Evolutionary conservation across 2,113 vertebrate species (phyloP).

Genomic region (Leucoraja erinaceus): DNA sequence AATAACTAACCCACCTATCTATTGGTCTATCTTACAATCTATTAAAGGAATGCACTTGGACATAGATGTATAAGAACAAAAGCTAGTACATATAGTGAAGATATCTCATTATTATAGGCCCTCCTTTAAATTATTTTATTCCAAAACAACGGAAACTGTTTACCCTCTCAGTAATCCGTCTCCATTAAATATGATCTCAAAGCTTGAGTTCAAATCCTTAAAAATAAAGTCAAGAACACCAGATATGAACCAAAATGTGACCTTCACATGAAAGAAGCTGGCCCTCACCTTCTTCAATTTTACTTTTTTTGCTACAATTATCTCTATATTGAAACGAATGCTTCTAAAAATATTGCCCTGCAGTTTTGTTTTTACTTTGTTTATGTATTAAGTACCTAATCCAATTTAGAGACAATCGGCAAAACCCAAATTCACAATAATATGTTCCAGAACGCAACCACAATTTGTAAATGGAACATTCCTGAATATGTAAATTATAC

Average conservation of each 20-base stretch:
- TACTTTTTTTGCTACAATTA: background rate
- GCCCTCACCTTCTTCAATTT: background rate
- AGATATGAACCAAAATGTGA: background rate
- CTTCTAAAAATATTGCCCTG: background rate
- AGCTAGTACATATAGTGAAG: background rate
- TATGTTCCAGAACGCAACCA: background rate
- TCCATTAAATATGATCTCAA: background rate
- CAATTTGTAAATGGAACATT: slow-evolving; percentile 15
- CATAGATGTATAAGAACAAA: background rate
- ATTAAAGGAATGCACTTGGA: background rate
- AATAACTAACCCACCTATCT: background rate
- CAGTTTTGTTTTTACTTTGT: background rate
- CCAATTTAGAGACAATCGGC: background rate
- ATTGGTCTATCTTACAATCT: background rate
- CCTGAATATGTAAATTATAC: slow-evolving; percentile 1
- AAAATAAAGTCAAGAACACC: background rate
- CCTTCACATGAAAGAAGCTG: background rate
- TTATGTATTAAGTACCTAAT: background rate
- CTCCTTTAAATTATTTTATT: background rate
- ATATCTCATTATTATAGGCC: background rate
- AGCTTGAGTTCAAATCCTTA: background rate
- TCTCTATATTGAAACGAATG: background rate
- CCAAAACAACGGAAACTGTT: background rate
- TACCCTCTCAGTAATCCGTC: background rate
- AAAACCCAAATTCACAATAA: background rate